Percentiles rank a stretch among this genome's conserved stretches.
These are phyloP conservation scores for Ophioderma brevispina DNA, from an alignment of 35 echinoderm and acorn worm genomes.

Conservation along the genomic window DNA sequence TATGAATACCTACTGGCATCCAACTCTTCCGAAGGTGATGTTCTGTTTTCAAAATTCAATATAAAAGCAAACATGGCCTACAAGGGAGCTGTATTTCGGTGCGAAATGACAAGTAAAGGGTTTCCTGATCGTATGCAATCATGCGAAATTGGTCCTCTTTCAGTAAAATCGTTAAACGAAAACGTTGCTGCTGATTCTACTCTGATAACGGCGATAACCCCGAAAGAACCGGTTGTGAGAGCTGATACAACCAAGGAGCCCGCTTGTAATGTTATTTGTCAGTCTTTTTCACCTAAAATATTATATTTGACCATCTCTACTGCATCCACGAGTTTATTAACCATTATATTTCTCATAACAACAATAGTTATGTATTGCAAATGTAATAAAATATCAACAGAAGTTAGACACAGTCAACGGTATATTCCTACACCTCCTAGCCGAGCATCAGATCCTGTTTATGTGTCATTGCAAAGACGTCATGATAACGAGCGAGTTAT, in stretches of 20 bases:
- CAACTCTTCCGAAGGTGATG: background rate
- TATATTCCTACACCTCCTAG: background rate
- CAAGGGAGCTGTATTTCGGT: background rate
- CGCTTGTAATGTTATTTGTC: background rate
- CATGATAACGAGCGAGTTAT: background rate
- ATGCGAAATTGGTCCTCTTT: background rate
- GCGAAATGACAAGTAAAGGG: background rate
- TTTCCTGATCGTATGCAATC: background rate
- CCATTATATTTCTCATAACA: background rate
- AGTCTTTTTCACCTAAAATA: background rate
- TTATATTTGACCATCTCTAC: background rate
- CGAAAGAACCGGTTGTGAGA: background rate
- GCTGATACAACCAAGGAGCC: background rate
- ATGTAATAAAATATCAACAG: background rate
- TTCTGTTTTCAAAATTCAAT: background rate
- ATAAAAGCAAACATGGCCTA: background rate
- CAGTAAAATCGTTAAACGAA: background rate
- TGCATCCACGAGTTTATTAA: background rate
- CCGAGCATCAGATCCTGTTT: background rate
- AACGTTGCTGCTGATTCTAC: background rate
- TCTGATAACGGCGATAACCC: background rate
- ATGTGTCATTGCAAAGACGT: constrained; percentile 3
- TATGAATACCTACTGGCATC: background rate
- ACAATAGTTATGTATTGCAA: background rate
- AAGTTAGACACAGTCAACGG: background rate